Percentiles rank a stretch among this genome's conserved stretches.
phyloP scores from a whole-genome alignment of 2,888 invertebrate genomes.

The Eulithis prunata region DNA sequence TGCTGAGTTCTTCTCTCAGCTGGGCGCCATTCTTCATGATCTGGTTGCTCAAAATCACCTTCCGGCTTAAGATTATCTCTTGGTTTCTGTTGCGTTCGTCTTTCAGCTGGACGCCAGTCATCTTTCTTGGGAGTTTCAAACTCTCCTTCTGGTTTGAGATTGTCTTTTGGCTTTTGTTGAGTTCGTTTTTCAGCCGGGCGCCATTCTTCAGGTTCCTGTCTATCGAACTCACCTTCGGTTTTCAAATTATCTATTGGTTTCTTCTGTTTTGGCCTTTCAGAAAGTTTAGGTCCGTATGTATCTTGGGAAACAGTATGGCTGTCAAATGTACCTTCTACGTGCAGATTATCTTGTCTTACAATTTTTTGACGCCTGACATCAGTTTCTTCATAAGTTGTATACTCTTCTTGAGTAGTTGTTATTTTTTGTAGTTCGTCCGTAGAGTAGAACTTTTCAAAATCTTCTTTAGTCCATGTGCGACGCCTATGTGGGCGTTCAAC shows the following conservation, averaged over 20 bases:
- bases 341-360: constrained; percentile 77
- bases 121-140: constrained; percentile 76
- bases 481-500: constrained; percentile 85
- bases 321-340: constrained; percentile 80
- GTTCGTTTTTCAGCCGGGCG: constrained; percentile 68
- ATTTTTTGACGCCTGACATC: constrained; percentile 77
- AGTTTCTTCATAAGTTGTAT: constrained; percentile 84
- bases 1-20: constrained; percentile 74
- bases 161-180: constrained; percentile 77
- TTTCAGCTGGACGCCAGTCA: constrained; percentile 53
- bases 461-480: constrained; percentile 89
- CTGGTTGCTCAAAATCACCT: constrained; percentile 63
- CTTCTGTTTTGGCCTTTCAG: constrained; percentile 77
- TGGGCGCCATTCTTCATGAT: constrained; percentile 71
- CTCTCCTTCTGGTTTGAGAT: constrained; percentile 82
- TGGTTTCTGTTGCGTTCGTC: constrained; percentile 24
- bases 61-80: constrained; percentile 81
- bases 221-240: constrained; percentile 80
- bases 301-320: constrained; percentile 71
- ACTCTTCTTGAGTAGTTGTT: constrained; percentile 88
- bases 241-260: constrained; percentile 84
- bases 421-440: constrained; percentile 81
- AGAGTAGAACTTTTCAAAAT: constrained; percentile 88
- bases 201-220: constrained; percentile 66
- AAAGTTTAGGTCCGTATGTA: constrained; percentile 64